phyloP scores from a whole-genome alignment of 1,140 invertebrate genomes.

The Camponotus floridanus region DNA sequence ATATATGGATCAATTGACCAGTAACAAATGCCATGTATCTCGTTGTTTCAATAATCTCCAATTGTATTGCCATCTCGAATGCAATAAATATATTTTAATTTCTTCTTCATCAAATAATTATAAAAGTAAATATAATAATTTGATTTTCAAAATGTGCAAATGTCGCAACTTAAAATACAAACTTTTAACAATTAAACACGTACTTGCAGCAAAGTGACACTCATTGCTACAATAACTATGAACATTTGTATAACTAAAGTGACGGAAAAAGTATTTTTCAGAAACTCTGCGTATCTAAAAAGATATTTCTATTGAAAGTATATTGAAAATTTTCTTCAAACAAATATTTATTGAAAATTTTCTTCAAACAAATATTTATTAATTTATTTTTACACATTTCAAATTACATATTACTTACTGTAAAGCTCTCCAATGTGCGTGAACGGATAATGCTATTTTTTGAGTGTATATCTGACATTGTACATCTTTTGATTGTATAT shows the following conservation, averaged over 20 bases:
- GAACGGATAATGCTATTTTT: slow-evolving; percentile 13
- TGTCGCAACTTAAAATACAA: not conserved
- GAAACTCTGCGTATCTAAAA: slow-evolving; percentile 21
- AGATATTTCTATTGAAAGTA: no score
- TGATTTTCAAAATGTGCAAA: not conserved
- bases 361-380: no score
- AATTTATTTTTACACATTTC: not conserved
- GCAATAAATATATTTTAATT: not conserved
- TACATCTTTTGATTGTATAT: no score
- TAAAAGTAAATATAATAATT: not conserved
- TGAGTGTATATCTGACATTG: not conserved
- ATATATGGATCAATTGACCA: slow-evolving; percentile 62
- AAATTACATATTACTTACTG: not conserved
- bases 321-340: not conserved
- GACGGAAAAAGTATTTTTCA: slow-evolving; percentile 1
- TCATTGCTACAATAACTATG: not conserved
- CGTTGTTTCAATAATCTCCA: not conserved
- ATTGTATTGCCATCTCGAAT: not conserved
- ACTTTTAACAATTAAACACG: not conserved
- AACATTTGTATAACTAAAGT: not conserved
- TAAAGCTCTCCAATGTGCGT: slow-evolving; percentile 22
- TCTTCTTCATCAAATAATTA: not conserved
- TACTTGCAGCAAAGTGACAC: slow-evolving; percentile 23
- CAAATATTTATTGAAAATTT: no score
- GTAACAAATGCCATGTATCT: slow-evolving; percentile 13